phyloP scores from a whole-genome alignment of 2,888 invertebrate genomes.

The Xylota sylvarum region DNA sequence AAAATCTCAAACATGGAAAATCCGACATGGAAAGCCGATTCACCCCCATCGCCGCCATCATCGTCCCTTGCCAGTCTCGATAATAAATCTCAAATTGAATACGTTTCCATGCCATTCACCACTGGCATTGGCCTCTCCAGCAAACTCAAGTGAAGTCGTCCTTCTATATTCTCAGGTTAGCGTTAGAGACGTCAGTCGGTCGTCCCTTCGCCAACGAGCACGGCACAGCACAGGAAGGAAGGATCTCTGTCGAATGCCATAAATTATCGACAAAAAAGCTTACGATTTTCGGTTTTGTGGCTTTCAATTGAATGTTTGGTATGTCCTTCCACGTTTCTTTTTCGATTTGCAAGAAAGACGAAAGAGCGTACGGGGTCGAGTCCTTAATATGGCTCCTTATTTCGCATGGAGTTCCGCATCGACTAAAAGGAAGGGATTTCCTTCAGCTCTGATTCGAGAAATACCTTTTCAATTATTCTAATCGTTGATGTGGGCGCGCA shows the following conservation, averaged over 20 bases:
- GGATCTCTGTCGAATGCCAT: conserved; percentile 73
- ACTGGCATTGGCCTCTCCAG: conserved; percentile 21
- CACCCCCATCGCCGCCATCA: not conserved
- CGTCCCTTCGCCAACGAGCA: conserved; percentile 15
- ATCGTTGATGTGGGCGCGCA: conserved; percentile 51
- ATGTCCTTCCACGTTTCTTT: conserved; percentile 64
- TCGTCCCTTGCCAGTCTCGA: conserved; percentile 23
- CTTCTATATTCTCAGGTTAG: conserved; percentile 37
- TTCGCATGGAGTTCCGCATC: conserved; percentile 57
- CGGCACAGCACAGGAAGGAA: conserved; percentile 36
- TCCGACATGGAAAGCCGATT: conserved; percentile 54
- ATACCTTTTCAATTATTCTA: conserved; percentile 76
- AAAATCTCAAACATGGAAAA: conserved; percentile 71
- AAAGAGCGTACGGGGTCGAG: not conserved
- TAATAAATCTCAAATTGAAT: conserved; percentile 76
- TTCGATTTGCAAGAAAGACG: conserved; percentile 20
- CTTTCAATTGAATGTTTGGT: conserved; percentile 76
- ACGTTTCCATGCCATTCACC: conserved; percentile 66
- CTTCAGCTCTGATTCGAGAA: conserved; percentile 58
- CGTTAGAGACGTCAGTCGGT: conserved; percentile 24
- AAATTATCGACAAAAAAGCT: conserved; percentile 74
- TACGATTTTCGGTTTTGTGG: conserved; percentile 74
- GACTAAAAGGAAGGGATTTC: no score
- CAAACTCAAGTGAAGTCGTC: not conserved
- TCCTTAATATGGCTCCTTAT: conserved; percentile 64